Percentiles rank a stretch among this genome's conserved stretches.
phyloP scores from a whole-genome alignment of 2,797 vertebrate genomes.

The Sebastes iracundus region DNA sequence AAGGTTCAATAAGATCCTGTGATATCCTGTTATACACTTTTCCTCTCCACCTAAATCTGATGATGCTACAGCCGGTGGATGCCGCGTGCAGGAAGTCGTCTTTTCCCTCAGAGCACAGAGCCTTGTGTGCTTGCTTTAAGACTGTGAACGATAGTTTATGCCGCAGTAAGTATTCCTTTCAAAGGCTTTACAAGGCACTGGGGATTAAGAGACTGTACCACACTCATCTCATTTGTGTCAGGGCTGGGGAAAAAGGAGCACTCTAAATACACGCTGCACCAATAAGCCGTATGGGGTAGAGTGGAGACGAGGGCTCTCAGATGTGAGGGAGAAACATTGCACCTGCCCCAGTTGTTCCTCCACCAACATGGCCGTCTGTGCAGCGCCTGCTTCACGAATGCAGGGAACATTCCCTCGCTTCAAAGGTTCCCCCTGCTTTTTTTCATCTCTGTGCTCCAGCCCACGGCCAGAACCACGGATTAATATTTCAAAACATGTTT shows the following conservation, averaged over 20 bases:
- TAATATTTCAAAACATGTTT: slow-evolving; percentile 84
- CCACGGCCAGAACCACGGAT: slow-evolving; percentile 84
- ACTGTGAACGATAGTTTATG: slow-evolving; percentile 73
- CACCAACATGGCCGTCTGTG: slow-evolving; percentile 77
- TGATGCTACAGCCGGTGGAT: slow-evolving; percentile 23
- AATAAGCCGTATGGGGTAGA: slow-evolving; percentile 45
- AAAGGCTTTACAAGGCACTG: slow-evolving; percentile 77
- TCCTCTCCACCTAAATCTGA: slow-evolving; percentile 51
- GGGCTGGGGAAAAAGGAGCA: slow-evolving; percentile 62
- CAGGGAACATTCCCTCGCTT: slow-evolving; percentile 79
- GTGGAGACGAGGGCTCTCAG: slow-evolving; percentile 56
- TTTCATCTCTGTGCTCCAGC: slow-evolving; percentile 80
- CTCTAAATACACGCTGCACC: slow-evolving; percentile 70
- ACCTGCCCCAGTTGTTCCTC: slow-evolving; percentile 74
- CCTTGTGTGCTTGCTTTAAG: slow-evolving; percentile 57
- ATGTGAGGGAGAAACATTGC: slow-evolving; percentile 46
- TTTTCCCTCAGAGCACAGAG: slow-evolving; percentile 44
- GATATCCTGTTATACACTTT: slow-evolving; percentile 50
- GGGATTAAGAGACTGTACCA: slow-evolving; percentile 75
- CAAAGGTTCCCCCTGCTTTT: slow-evolving; percentile 78
- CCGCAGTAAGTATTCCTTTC: slow-evolving; percentile 77
- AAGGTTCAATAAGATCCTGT: slow-evolving; percentile 51
- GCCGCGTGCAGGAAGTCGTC: slow-evolving; percentile 39
- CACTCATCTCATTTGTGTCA: slow-evolving; percentile 78
- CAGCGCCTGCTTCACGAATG: slow-evolving; percentile 60